Percentiles rank a stretch among this genome's conserved stretches.
Evolutionary conservation across 2,888 invertebrate genomes (phyloP).

Genomic region (Netelia inedita): DNA sequence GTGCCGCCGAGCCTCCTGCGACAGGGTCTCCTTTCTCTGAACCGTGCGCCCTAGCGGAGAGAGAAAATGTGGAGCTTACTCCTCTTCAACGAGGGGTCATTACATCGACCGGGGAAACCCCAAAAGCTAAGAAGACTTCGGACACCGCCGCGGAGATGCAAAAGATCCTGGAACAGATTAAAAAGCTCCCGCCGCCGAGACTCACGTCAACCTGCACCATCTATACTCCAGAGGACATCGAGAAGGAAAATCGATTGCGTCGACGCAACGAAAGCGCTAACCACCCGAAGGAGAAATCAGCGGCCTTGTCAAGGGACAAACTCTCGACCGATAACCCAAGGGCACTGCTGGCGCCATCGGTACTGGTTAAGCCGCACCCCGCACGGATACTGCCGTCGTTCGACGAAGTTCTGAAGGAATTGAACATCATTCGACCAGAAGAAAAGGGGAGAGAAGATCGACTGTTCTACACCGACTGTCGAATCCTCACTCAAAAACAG

Average conservation of each 20-base stretch:
- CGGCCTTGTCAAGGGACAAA: constrained; percentile 14
- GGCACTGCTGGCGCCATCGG: constrained; percentile 51
- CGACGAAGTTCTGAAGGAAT: not conserved
- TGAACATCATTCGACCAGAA: not conserved
- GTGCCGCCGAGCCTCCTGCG: not conserved
- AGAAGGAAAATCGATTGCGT: constrained; percentile 30
- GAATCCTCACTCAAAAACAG: constrained; percentile 26
- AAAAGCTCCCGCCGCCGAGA: constrained; percentile 28
- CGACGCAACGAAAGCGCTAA: not conserved
- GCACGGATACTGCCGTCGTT: not conserved
- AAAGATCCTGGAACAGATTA: not conserved
- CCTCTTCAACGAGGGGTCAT: constrained; percentile 8
- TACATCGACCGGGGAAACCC: not conserved
- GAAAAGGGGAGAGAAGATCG: not conserved
- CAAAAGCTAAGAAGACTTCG: not conserved
- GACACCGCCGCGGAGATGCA: not conserved
- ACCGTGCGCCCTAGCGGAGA: not conserved
- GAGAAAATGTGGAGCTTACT: not conserved
- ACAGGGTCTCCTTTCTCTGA: not conserved
- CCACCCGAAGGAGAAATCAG: constrained; percentile 3
- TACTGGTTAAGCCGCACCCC: constrained; percentile 23
- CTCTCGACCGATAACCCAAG: constrained; percentile 24
- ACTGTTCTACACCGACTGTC: constrained; percentile 32
- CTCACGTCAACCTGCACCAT: constrained; percentile 17
- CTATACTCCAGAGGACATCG: constrained; percentile 16